phyloP scores from a whole-genome alignment of 1,140 invertebrate genomes.

The Tetramorium parvispinum region DNA sequence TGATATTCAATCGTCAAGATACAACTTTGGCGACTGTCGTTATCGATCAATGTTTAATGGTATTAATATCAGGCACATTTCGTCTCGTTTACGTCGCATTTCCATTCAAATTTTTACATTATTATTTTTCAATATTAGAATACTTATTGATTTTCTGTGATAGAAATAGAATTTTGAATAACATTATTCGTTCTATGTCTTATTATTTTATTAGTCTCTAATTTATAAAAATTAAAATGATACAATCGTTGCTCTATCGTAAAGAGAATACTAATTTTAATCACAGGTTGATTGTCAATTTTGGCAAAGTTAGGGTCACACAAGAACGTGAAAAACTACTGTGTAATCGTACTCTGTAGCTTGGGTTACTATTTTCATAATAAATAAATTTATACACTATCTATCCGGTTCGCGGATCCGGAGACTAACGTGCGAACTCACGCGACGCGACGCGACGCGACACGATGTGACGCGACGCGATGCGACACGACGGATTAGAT shows the following conservation, averaged over 20 bases:
- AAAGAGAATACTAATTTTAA: not conserved
- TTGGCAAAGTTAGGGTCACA: not conserved
- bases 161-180: not conserved
- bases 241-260: not conserved
- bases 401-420: not conserved
- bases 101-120: not conserved
- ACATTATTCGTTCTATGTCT: not conserved
- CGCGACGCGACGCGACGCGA: not conserved
- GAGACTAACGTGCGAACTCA: not conserved
- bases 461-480: conserved; percentile 18
- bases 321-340: not conserved
- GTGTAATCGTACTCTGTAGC: not conserved
- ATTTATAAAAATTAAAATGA: not conserved
- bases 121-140: conserved; percentile 7
- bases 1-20: conserved; percentile 29
- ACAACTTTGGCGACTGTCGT: not conserved
- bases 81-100: not conserved
- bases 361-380: not conserved
- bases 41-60: not conserved
- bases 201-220: not conserved
- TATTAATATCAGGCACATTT: not conserved
- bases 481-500: not conserved
- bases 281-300: not conserved
- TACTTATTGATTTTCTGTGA: not conserved
- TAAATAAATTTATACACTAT: conserved; percentile 5